Percentiles rank a stretch among this genome's conserved stretches.
Evolutionary conservation across 1,140 invertebrate species (phyloP).

Genomic region (Oncopeltus fasciatus): DNA sequence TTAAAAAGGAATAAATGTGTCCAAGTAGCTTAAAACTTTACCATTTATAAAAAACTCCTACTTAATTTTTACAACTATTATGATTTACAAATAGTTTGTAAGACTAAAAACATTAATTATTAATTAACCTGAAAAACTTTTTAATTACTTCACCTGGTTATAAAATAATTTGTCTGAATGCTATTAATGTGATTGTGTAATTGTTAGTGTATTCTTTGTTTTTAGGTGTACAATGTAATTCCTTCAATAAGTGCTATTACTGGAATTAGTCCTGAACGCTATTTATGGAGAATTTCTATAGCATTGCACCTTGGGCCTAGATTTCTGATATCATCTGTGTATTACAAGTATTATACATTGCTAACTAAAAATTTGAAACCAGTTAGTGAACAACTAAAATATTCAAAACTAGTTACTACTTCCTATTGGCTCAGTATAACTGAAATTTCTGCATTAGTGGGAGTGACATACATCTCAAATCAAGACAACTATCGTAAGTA

Average conservation of each 20-base stretch:
- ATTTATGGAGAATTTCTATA: slow-evolving; percentile 81
- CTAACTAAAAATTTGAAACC: neutral
- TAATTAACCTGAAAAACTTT: neutral
- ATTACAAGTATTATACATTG: slow-evolving; percentile 61
- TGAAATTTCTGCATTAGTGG: slow-evolving; percentile 67
- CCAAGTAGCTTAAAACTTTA: too few species aligned
- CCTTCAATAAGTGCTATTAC: slow-evolving; percentile 85
- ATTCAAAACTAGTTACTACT: slow-evolving; percentile 41
- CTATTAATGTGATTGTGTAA: neutral
- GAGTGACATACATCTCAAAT: slow-evolving; percentile 85
- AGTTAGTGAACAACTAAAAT: slow-evolving; percentile 3
- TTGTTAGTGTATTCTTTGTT: neutral
- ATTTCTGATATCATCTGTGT: slow-evolving; percentile 67
- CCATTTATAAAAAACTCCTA: too few species aligned
- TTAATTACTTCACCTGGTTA: slow-evolving; percentile 15
- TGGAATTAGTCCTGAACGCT: slow-evolving; percentile 76
- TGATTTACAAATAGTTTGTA: too few species aligned
- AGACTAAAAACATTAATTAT: neutral
- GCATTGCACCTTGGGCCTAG: slow-evolving; percentile 78
- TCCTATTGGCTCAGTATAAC: slow-evolving; percentile 74
- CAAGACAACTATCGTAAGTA: slow-evolving; percentile 86
- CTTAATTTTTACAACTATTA: too few species aligned
- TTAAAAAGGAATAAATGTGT: too few species aligned
- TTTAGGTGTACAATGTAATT: slow-evolving; percentile 76
- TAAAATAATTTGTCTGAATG: slow-evolving; percentile 35